phyloP scores from a whole-genome alignment of 2,113 vertebrate genomes.

The Cochlearius cochlearius region DNA sequence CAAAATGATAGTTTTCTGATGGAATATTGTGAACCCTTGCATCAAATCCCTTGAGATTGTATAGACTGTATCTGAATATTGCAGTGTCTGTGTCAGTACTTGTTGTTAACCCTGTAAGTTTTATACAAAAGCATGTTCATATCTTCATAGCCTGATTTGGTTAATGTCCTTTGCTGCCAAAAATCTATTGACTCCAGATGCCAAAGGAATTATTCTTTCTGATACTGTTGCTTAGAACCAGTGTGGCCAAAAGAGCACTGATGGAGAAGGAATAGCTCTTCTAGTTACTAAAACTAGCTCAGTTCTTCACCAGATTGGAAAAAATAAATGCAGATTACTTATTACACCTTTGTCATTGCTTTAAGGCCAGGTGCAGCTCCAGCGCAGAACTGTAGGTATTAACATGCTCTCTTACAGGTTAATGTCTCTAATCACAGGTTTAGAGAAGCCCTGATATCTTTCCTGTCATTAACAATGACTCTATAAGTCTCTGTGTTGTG shows the following conservation, averaged over 20 bases:
- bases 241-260: background rate
- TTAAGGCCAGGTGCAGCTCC: background rate
- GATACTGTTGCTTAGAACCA: background rate
- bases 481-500: background rate
- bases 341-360: background rate
- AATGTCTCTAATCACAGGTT: background rate
- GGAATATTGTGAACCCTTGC: background rate
- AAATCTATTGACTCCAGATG: background rate
- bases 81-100: background rate
- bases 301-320: background rate
- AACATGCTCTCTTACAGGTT: background rate
- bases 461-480: background rate
- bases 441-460: background rate
- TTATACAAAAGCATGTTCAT: background rate
- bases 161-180: background rate
- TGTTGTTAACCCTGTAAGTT: background rate
- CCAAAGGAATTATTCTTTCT: background rate
- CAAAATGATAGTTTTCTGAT: background rate
- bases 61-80: background rate
- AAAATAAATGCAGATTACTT: background rate
- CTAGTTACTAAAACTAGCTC: background rate
- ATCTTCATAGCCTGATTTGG: background rate
- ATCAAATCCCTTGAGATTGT: background rate
- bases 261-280: background rate
- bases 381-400: background rate